Base-by-base conservation (phyloP, 1,140 invertebrate genomes). In the Brachionus koreanus region DNA sequence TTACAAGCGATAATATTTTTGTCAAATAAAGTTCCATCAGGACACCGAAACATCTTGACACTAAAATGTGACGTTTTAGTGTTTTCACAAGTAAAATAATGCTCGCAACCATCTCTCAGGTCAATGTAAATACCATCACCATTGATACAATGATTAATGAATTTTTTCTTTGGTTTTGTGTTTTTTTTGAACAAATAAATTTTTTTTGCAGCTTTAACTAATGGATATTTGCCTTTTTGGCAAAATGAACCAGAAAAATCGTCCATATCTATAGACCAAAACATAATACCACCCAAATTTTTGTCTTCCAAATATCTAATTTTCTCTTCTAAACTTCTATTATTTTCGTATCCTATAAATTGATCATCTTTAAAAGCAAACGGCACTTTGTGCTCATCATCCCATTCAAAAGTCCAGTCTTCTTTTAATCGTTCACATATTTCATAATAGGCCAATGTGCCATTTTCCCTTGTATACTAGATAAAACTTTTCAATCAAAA, bases 371-470 rank as follows among this genome's bases (percentile, higher is more conserved):
- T 92, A 86, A 90, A 94, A 9, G 94, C 94, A 85, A 93, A 95
- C 0, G 94, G 29, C 12, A 52, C 52, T 49, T 77, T 77, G 0
- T 61, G 43, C 7, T 77, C 52, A 33, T 52, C 25, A 77, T 52
- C 52, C 74, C 74, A 77, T 7, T 6, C 13, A 35, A 10, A 1
- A 7, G 13, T 49, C 74, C 74, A 77, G 7, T 29, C 25, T n/a
- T 52, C 43, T n/a, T 77, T 33, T 25, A 39, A 12, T 76, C 42
- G 23, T 85, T 89, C 88, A 94, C 93, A 77, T 35, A 77, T 25
- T 91, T 98, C 96, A 86, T 97, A 98, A 86, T 97, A 98, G 29
- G 96, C 93, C 82, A 96, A 90, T 88, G 96, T 96, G 83, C 96
- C 96, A 39, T 91, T 91, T 88, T 97, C 95, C 88, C 85, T 83